Base-by-base conservation (phyloP, 1,140 invertebrate genomes). In the Dendrolimus kikuchii region DNA sequence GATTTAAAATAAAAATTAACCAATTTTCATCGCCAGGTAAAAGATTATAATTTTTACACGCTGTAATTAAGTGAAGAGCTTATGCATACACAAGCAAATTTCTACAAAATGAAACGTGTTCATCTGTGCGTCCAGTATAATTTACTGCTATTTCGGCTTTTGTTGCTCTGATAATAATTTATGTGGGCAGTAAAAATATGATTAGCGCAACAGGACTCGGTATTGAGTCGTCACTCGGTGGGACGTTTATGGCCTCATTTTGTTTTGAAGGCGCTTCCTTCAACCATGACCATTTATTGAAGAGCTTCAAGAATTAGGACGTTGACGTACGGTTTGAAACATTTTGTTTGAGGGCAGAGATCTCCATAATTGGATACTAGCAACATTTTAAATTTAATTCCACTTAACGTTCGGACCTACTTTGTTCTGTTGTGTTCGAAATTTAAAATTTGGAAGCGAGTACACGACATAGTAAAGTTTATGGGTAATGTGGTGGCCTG, bases 161-260 rank as follows among this genome's bases (percentile, higher is more conserved):
- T 59, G 57, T 59, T 61, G 45, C 51, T 46, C 49, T 36, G 10
- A 8, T 45, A 50, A 48, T 72, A 75, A 77, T 73, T 77, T 77
- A 77, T 77, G 72, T 59, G 51, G 53, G 59, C 68, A 59, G 62
- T 80, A 77, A 81, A 81, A 81, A 73, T 71, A 74, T 81, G 72
- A 76, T 71, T 65, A 78, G 72, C 64, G 55, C 64, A 62, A 65
- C 66, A 46, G 56, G 59, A 51, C 59, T 57, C 49, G 23, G 62
- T 66, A 74, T 76, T 69, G 68, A 76, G 69, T 68, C 74, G 67
- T 80, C 68, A 71, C 65, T 71, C 76, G 66, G 66, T 57, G 61
- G 69, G 67, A 70, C 68, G 66, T 83, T 77, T 79, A 81, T 72
- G 68, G 64, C 65, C 73, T 68, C 64, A 76, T 73, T 81, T 71